phyloP scores from a whole-genome alignment of 2,113 vertebrate genomes.

The Ciconia stormi region DNA sequence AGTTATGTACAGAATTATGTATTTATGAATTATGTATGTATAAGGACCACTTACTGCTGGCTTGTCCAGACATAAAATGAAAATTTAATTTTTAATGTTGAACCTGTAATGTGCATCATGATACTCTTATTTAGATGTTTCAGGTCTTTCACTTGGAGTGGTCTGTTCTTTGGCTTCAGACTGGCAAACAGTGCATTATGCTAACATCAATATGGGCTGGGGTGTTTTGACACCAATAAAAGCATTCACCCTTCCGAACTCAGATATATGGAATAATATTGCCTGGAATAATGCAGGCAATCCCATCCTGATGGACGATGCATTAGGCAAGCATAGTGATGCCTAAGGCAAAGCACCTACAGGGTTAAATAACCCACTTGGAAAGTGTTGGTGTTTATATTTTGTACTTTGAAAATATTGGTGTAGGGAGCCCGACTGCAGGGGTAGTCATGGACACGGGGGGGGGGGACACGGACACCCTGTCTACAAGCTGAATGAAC shows the following conservation, averaged over 20 bases:
- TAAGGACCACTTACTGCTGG: background rate
- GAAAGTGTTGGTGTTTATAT: background rate
- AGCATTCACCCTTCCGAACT: background rate
- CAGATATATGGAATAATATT: too few relatives aligned
- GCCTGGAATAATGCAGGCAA: background rate
- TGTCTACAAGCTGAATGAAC: too few relatives aligned
- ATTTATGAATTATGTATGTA: background rate
- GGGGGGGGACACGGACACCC: background rate
- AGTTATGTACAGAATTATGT: background rate
- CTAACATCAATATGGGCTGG: background rate
- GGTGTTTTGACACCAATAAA: background rate
- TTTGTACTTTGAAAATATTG: background rate
- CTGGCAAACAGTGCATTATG: accelerated
- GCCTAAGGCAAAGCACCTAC: background rate
- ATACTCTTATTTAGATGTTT: background rate
- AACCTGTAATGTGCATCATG: background rate
- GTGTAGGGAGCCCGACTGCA: background rate
- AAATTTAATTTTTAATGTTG: background rate
- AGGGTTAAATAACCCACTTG: background rate
- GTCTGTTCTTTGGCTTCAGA: background rate
- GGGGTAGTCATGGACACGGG: accelerated
- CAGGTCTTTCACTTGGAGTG: background rate
- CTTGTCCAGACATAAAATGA: background rate
- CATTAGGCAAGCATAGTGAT: background rate
- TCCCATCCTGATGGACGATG: background rate